A percentile compares a stretch with the other conserved stretches of the same genome.
Conservation (phyloP, 2,113 vertebrate species). For the Menidia beryllina region DNA sequence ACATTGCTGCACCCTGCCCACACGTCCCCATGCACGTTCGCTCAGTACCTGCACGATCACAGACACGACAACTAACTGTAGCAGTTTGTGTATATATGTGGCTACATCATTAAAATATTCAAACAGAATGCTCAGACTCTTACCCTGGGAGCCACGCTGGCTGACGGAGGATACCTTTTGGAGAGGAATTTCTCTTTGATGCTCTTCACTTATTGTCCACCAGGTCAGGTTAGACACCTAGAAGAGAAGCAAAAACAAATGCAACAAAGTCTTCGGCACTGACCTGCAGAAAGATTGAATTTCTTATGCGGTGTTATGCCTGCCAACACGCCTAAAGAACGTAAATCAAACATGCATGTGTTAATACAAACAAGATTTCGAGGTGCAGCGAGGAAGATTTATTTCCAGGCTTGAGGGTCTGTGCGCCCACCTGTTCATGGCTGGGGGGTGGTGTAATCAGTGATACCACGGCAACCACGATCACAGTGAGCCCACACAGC, state of each 20-base stretch:
- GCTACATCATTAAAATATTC: conserved; percentile 32
- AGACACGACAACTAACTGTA: conserved; percentile 43
- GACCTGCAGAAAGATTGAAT: background rate
- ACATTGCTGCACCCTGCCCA: conserved; percentile 55
- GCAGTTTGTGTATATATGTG: background rate
- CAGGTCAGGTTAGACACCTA: conserved; percentile 89
- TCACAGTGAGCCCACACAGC: conserved; percentile 83
- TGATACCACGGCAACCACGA: conserved; percentile 75
- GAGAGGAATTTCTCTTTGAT: conserved; percentile 66
- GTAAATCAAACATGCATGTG: too few species aligned
- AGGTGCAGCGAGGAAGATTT: too few species aligned
- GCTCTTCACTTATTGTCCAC: conserved; percentile 85
- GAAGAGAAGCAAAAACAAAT: background rate
- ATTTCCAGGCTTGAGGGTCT: too few species aligned
- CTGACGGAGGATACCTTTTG: conserved; percentile 75
- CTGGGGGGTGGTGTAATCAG: conserved; percentile 80
- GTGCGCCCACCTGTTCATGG: conserved; percentile 80
- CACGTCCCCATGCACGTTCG: conserved; percentile 52
- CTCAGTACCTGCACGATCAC: conserved; percentile 58
- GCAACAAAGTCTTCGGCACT: background rate
- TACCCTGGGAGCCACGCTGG: conserved; percentile 71
- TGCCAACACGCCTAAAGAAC: too few species aligned
- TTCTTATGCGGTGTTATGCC: too few species aligned
- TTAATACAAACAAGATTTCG: too few species aligned
- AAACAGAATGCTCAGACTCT: conserved; percentile 17